A percentile compares a stretch with the other conserved stretches of the same genome.
Evolutionary conservation across 2,888 invertebrate species (phyloP).

Genomic region (Limnephilus auricula): DNA sequence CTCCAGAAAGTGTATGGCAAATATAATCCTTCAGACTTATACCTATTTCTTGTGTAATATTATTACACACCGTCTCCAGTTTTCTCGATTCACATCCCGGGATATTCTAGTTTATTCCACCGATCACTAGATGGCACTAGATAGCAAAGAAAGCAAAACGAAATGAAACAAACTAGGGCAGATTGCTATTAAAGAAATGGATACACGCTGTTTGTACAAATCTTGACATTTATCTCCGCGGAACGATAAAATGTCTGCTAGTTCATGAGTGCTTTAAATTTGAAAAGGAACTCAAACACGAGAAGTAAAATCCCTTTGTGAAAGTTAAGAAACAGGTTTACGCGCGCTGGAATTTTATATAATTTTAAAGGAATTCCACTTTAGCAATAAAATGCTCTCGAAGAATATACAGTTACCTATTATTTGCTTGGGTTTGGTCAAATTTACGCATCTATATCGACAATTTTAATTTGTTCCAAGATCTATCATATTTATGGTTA

Average conservation of each 20-base stretch:
- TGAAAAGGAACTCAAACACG: constrained; percentile 35
- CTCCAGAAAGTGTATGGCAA: background rate
- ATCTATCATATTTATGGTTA: background rate
- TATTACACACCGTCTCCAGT: background rate
- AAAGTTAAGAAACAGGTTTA: background rate
- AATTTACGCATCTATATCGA: constrained; percentile 19
- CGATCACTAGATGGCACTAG: constrained; percentile 30
- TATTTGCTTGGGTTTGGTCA: background rate
- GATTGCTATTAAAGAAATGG: constrained; percentile 47
- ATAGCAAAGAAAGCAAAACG: constrained; percentile 24
- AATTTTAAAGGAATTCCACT: constrained; percentile 6
- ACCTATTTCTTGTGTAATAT: background rate
- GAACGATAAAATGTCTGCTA: constrained; percentile 21
- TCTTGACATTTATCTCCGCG: constrained; percentile 47
- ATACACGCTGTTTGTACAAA: constrained; percentile 22
- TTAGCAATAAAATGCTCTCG: constrained; percentile 4
- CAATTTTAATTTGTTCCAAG: background rate
- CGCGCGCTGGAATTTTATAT: constrained; percentile 15
- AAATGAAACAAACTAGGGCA: constrained; percentile 38
- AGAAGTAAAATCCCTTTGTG: constrained; percentile 22
- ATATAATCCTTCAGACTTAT: constrained; percentile 20
- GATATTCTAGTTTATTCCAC: constrained; percentile 7
- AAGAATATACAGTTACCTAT: constrained; percentile 4
- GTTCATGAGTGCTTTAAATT: constrained; percentile 51
- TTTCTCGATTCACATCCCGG: background rate